Conservation (phyloP, 1,140 invertebrate genomes). For the Andrena cerasifolii region DNA sequence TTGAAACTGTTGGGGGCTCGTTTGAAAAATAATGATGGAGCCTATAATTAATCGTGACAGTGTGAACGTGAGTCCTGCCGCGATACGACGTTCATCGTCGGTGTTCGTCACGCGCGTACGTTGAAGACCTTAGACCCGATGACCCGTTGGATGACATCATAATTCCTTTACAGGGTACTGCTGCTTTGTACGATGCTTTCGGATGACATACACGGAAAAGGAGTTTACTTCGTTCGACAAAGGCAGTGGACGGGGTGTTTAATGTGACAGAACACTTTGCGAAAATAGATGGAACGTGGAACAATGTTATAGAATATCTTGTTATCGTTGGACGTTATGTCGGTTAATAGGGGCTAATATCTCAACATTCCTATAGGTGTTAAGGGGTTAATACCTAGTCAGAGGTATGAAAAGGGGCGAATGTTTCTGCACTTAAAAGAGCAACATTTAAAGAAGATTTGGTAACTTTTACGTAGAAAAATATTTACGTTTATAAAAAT, state of each 20-base stretch:
- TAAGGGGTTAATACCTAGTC: too few relatives aligned
- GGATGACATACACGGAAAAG: constrained; percentile 42
- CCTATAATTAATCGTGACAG: not conserved
- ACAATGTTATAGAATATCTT: too few relatives aligned
- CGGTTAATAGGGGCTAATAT: too few relatives aligned
- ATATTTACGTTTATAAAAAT: too few relatives aligned
- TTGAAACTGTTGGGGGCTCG: not conserved
- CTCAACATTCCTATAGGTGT: too few relatives aligned
- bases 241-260: not conserved
- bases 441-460: too few relatives aligned
- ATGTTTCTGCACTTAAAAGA: too few relatives aligned
- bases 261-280: not conserved
- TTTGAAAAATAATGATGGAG: not conserved
- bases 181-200: constrained; percentile 4
- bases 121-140: constrained; percentile 70
- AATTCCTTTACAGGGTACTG: constrained; percentile 54
- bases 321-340: too few relatives aligned
- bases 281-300: not conserved
- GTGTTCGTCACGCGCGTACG: constrained; percentile 44
- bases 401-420: too few relatives aligned
- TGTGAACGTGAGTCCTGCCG: not conserved
- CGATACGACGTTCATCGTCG: not conserved
- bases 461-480: too few relatives aligned
- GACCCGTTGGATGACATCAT: constrained; percentile 66
- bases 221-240: not conserved